Evolutionary conservation across 2,797 vertebrate genomes (phyloP).

Genomic region (Peromyscus nudipes): DNA sequence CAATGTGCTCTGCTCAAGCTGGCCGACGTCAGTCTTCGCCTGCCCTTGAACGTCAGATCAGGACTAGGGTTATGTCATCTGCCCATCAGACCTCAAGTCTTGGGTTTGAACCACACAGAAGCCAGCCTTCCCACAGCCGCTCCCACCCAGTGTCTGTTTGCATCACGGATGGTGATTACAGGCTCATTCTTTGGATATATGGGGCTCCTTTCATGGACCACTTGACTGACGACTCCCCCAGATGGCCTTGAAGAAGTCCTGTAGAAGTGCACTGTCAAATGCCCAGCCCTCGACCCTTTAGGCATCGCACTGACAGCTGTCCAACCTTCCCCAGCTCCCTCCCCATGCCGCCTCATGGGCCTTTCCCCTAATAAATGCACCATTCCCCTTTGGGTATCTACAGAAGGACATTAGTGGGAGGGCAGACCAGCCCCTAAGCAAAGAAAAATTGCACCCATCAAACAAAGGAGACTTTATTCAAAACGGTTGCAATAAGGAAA

Average conservation of each 20-base stretch:
- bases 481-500: neutral
- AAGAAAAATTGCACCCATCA: neutral
- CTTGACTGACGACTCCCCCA: neutral
- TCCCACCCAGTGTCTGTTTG: neutral
- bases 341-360: neutral
- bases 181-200: neutral
- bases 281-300: neutral
- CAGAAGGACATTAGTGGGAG: neutral
- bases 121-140: neutral
- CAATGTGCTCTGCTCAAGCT: neutral
- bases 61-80: neutral
- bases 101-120: neutral
- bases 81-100: neutral
- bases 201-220: neutral
- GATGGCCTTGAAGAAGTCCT: neutral
- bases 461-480: conserved; percentile 2
- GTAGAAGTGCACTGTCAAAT: neutral
- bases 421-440: neutral
- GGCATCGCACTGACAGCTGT: neutral
- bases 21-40: neutral
- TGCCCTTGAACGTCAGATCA: neutral
- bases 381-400: neutral
- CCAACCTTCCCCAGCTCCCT: neutral
- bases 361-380: neutral
- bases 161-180: neutral